These are phyloP conservation scores for Nyctibius grandis DNA, from an alignment of 2,797 vertebrate genomes.

Conservation along the genomic window DNA sequence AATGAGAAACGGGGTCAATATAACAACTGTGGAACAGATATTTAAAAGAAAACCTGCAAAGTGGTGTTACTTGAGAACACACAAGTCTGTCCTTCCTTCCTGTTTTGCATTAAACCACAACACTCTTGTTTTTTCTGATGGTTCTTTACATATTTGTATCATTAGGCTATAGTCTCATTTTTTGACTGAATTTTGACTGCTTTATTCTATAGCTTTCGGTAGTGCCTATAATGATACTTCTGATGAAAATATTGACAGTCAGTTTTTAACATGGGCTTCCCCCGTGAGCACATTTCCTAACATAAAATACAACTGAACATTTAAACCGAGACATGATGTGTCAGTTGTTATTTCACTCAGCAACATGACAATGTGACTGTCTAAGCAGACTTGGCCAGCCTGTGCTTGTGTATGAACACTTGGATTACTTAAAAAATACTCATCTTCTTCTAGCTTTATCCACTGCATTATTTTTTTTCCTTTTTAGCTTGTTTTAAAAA, in stretches of 20 bases:
- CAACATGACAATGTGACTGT: neutral
- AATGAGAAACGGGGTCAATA: neutral
- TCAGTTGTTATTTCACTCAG: neutral
- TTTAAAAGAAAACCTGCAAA: neutral
- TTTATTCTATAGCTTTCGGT: neutral
- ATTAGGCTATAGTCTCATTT: neutral
- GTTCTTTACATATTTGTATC: neutral
- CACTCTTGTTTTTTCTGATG: neutral
- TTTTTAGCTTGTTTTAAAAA: neutral
- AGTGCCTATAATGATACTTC: neutral
- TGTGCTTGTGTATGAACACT: neutral
- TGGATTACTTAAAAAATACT: neutral
- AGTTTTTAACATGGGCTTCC: neutral
- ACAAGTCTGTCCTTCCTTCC: neutral
- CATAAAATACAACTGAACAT: neutral
- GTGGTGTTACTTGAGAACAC: neutral
- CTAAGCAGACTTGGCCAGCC: neutral
- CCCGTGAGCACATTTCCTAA: neutral
- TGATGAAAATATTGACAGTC: neutral
- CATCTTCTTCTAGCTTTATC: neutral
- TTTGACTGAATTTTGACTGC: neutral
- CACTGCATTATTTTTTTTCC: neutral
- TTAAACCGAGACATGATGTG: neutral
- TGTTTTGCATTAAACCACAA: constrained; percentile 23
- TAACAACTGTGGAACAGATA: neutral